These are phyloP conservation scores for Aphrophora alni DNA, from an alignment of 2,888 invertebrate genomes.

Conservation along the genomic window DNA sequence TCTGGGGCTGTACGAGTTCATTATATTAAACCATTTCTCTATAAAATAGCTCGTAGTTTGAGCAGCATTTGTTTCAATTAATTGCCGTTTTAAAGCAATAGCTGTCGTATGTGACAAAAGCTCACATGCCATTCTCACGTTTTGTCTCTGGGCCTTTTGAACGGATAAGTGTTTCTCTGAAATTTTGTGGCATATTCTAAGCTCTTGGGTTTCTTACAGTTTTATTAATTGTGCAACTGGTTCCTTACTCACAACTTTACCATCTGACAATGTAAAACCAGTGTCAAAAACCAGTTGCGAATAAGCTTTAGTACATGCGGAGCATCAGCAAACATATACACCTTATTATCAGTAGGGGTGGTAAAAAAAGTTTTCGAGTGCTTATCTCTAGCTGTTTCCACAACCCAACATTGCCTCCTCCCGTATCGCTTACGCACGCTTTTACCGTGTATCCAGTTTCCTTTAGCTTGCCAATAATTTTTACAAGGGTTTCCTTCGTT, in stretches of 20 bases:
- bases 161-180: background rate
- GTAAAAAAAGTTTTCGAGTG: background rate
- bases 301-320: background rate
- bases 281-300: conserved; percentile 12
- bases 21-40: background rate
- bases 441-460: conserved; percentile 4
- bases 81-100: background rate
- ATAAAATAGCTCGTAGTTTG: background rate
- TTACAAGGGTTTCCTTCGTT: conserved; percentile 5
- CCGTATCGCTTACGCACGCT: background rate
- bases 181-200: conserved; percentile 11
- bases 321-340: conserved; percentile 10
- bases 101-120: no score
- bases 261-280: background rate
- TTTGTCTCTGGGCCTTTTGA: background rate
- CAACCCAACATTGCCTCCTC: background rate
- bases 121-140: no score
- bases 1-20: conserved; percentile 6
- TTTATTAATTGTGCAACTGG: background rate
- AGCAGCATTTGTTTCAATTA: background rate
- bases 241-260: background rate
- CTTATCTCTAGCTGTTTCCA: background rate
- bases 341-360: background rate
- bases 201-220: background rate
- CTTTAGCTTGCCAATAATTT: background rate